Base-by-base conservation (phyloP, 2,888 invertebrate genomes). In the Euclidia mi region DNA sequence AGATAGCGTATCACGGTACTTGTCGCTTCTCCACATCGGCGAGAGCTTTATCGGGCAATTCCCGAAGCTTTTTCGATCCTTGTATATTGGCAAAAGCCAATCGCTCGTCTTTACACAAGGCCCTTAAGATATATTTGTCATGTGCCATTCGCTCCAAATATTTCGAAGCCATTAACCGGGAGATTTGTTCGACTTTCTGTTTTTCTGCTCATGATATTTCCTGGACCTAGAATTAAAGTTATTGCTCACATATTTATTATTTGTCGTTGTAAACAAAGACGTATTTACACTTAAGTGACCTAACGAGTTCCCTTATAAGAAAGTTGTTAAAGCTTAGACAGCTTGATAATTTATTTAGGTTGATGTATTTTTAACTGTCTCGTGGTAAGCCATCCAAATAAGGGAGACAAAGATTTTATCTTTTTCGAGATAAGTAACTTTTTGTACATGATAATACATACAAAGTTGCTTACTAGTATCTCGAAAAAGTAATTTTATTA, bases 91-190 rank as follows among this genome's bases (percentile, higher is more conserved):
- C 93, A 1, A 92, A 94, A 32, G 57, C 63, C 60, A 94, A 76
- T 61, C 93, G 78, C 51, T 94, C 93, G 69, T 94, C 94, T 71
- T 89, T 91, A 78, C 89, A 86, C 49, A 93, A 74, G 40, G 82
- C 84, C 43, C 82, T 89, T 63, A 94, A 85, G 71, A 94, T 94
- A 82, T 93, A 85, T 84, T 94, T 93, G 81, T 94, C 94, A 71
- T 93, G 91, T 45, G 93, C 92, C 94, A 94, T 94, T 80, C 91
- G 85, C 68, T 90, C 89, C 80, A 94, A 87, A 85, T 93, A 94
- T 82, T 92, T 92, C 43, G 92, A 92, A 44, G 92, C 88, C 92
- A 94, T 92, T 81, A 93, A 76, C 41, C 91, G 88, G 52, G 88
- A 89, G 72, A 91, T 90, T 79, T 88, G 88, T 52, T 89, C 80